These are phyloP conservation scores for Porites cylindrica DNA, from an alignment of 92 coral and sea anemone genomes.

Conservation along the genomic window DNA sequence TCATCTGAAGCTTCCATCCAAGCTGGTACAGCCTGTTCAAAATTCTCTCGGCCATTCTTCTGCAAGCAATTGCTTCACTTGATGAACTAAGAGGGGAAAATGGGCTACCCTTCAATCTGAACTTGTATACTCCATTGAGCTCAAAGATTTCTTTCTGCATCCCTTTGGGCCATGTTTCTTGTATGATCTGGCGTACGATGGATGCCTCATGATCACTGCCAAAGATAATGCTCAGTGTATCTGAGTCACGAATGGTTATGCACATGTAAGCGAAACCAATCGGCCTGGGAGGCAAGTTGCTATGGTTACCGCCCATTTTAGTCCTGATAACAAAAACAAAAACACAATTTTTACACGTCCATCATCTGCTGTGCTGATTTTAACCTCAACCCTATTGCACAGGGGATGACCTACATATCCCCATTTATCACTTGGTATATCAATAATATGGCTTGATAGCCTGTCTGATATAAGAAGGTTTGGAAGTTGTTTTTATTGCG, in stretches of 20 bases:
- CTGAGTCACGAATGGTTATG: slow-evolving; percentile 30
- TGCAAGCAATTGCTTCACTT: slow-evolving; percentile 24
- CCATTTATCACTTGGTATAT: too few species aligned
- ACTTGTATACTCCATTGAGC: slow-evolving; percentile 54
- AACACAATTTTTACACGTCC: too few species aligned
- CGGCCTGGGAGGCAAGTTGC: slow-evolving; percentile 42
- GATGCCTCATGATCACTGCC: slow-evolving; percentile 53
- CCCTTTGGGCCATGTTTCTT: slow-evolving; percentile 63
- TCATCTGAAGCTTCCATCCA: slow-evolving; percentile 63
- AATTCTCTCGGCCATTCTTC: slow-evolving; percentile 52
- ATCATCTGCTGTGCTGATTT: too few species aligned
- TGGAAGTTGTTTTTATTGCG: too few species aligned
- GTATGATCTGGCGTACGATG: slow-evolving; percentile 63
- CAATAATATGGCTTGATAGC: too few species aligned
- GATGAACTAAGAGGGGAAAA: slow-evolving; percentile 21
- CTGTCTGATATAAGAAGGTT: too few species aligned
- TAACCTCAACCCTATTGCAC: too few species aligned
- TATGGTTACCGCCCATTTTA: too few species aligned
- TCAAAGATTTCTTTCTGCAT: slow-evolving; percentile 27
- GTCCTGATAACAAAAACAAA: too few species aligned
- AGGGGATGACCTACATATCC: too few species aligned
- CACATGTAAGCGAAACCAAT: slow-evolving; percentile 66
- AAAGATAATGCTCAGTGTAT: slow-evolving; percentile 48
- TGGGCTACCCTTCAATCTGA: slow-evolving; percentile 67
- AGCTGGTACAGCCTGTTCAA: slow-evolving; percentile 60